Evolutionary conservation across 2,888 invertebrate genomes (phyloP).

Genomic region (Melanophora roralis): DNA sequence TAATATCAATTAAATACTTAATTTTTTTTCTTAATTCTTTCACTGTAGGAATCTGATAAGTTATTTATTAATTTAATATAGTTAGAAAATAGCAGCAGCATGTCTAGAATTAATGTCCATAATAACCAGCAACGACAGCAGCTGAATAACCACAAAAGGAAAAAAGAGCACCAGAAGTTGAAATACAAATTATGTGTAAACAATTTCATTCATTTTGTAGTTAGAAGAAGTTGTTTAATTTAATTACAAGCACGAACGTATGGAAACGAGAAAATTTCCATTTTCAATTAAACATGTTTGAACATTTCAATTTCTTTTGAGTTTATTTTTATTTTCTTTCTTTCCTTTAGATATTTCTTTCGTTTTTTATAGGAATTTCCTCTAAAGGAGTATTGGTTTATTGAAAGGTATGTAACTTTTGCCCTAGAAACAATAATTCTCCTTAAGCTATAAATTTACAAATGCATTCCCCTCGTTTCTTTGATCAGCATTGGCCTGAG

Average conservation of each 20-base stretch:
- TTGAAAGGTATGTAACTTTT: background rate
- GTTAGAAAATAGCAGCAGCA: background rate
- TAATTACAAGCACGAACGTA: slow-evolving; percentile 11
- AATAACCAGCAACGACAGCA: slow-evolving; percentile 15
- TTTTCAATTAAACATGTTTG: slow-evolving; percentile 51
- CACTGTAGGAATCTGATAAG: background rate
- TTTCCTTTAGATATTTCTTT: background rate
- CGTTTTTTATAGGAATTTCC: background rate
- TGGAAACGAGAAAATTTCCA: slow-evolving; percentile 23
- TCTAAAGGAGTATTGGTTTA: background rate
- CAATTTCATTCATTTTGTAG: slow-evolving; percentile 2
- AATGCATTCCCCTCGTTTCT: too few species aligned
- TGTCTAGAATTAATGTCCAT: slow-evolving; percentile 33
- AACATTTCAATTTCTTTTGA: slow-evolving; percentile 3
- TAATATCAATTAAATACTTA: too few species aligned
- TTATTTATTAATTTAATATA: slow-evolving; percentile 22
- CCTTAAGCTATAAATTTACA: too few species aligned
- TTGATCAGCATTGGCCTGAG: too few species aligned
- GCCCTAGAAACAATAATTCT: too few species aligned
- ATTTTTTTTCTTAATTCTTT: background rate
- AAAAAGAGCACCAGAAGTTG: background rate
- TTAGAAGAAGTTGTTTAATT: slow-evolving; percentile 41
- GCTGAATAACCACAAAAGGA: slow-evolving; percentile 26
- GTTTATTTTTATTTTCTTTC: background rate
- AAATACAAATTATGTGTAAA: slow-evolving; percentile 4